Base-by-base conservation (phyloP, 1,140 invertebrate species). In the Pinna nobilis region DNA sequence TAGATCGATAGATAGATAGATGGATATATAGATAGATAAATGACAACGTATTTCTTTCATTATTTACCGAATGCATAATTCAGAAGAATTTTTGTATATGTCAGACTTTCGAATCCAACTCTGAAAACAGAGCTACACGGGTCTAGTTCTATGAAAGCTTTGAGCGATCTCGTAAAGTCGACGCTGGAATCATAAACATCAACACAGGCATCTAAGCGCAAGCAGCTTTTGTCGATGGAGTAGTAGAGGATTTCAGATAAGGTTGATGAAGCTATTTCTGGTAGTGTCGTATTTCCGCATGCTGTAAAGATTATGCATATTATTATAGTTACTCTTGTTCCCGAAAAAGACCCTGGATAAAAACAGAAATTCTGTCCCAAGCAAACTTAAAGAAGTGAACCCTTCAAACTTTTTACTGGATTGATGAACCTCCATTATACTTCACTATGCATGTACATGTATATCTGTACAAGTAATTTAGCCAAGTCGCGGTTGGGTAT, bases 131-230 rank as follows among this genome's bases (percentile, higher is more conserved):
- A 77, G 50, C 70, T 77, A 33, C 74, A 77, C 5, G 74, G 69
- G 23, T 77, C 74, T 5, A 77, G 23, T n/a, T 72, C 65, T 5
- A 77, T 25, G 32, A 51, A 68, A 0, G 65, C 61, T 18, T 50
- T 55, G 32, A 77, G 50, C 9, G 69, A 61, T 35, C 67, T 71
- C 28, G 63, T 68, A 11, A 28, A 32, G 6, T 49, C 28, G 2
- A 28, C 53, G 32, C 39, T 49, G 9, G 44, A 9, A 15, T 49
- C 23, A 23, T 47, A 32, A 32, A 77, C 32, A 33, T 77, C 74
- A 9, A 71, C 41, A 69, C 78, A 80, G 39, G 70, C 71, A 28
- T 80, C 70, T 23, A 80, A 32, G 9, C 71, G 59, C 53, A 80
- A 32, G 60, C 78, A 80, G n/a, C 70, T 67, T 1, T 30, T 2